These are phyloP conservation scores for Trachelus tabidus DNA, from an alignment of 2,888 invertebrate species.

Conservation along the genomic window DNA sequence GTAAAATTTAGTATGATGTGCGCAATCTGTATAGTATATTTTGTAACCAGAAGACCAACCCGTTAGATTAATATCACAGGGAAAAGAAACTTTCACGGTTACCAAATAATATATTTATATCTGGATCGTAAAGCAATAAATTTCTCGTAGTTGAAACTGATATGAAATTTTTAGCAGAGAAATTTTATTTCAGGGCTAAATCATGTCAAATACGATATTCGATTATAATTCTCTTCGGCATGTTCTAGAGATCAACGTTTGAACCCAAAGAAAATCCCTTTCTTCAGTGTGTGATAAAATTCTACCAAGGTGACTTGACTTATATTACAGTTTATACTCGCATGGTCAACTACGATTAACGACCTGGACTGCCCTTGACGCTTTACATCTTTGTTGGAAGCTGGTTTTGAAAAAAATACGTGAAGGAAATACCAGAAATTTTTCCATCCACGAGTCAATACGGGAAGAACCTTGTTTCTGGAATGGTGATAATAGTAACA, in stretches of 20 bases:
- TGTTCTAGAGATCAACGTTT: background rate
- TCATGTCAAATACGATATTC: background rate
- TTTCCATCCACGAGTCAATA: background rate
- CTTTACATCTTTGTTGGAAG: background rate
- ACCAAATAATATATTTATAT: background rate
- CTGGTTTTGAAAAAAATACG: background rate
- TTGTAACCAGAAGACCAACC: too few species aligned
- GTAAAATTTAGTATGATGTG: too few species aligned
- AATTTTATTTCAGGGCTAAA: background rate
- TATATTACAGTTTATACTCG: background rate
- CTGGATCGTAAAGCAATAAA: background rate
- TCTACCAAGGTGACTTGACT: background rate
- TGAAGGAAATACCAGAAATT: background rate
- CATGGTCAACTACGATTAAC: background rate
- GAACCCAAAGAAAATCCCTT: background rate
- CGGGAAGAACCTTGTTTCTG: background rate
- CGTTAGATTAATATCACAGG: background rate
- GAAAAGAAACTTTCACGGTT: background rate
- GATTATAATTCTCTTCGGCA: background rate
- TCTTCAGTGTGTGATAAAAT: background rate
- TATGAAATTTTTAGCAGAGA: background rate
- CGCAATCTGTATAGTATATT: background rate
- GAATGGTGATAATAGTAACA: background rate
- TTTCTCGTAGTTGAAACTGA: background rate
- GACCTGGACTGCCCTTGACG: background rate